Base-by-base conservation (phyloP, 1,140 invertebrate species). In the Papilio aristodemus region DNA sequence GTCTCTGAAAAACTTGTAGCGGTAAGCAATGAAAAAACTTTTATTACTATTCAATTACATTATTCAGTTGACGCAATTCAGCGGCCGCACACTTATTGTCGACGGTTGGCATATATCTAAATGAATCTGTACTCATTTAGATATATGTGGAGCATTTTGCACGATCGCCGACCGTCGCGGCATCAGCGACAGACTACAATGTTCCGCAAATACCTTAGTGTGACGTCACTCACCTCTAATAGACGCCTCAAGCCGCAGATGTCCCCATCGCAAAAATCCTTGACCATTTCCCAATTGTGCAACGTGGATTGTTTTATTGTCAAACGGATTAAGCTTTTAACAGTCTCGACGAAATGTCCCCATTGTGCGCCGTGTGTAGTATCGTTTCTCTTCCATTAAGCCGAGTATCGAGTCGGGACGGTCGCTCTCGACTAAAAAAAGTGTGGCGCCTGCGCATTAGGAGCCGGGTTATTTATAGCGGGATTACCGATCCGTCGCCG, bases 391-490 rank as follows among this genome's bases (percentile, higher is more conserved):
- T 17, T 62, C 59, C 59, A 62, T 62, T 62, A 62, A 38, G 59
- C 57, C 59, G 22, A 62, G 59, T 39, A 62, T 62, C 59, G 32
- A 11, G 36, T 37, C 59, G 59, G 36, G 59, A 14, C 59, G 59
- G 59, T n/a, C 58, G 58, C n/a, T 9, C 59, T 62, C 59, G 59
- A 38, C 32, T 27, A 36, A 62, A 62, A 60, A 62, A 76, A 76
- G 59, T 17, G 70, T 80, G 83, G 83, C 80, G 80, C 78, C 80
- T 80, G 69, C 70, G 63, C 72, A 73, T 80, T 75, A 77, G 73
- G 72, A 74, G 74, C 76, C 69, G 64, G 67, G 71, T 78, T 79
- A 81, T 81, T 81, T 81, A 81, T 81, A 78, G 78, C 46, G 74
- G 75, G 73, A 76, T 76, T 77, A 74, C 68, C 70, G 68, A 71